Conservation (phyloP, 2,888 invertebrate species). For the Epinotia ramella region DNA sequence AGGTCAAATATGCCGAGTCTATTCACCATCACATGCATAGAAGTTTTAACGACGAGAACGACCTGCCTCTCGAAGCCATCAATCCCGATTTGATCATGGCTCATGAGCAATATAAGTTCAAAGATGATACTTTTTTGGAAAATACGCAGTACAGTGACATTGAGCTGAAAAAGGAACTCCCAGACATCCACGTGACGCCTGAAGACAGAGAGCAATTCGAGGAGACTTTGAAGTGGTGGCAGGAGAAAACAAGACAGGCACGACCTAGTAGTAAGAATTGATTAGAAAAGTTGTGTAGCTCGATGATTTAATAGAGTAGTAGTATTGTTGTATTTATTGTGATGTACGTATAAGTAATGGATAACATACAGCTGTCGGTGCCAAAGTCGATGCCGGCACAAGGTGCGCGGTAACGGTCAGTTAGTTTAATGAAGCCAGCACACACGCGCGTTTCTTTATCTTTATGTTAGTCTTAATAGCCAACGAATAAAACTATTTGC, state of each 20-base stretch:
- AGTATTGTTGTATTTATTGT: constrained; percentile 66
- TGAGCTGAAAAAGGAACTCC: constrained; percentile 78
- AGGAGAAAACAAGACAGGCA: constrained; percentile 76
- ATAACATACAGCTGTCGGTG: constrained; percentile 80
- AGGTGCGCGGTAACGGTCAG: constrained; percentile 81
- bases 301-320: constrained; percentile 47
- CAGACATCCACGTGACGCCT: constrained; percentile 79
- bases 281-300: constrained; percentile 38
- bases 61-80: constrained; percentile 65
- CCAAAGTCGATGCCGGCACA: constrained; percentile 80
- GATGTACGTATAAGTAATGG: constrained; percentile 53
- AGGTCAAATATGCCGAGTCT: constrained; percentile 80
- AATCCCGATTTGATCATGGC: constrained; percentile 69
- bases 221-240: constrained; percentile 83
- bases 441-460: constrained; percentile 34
- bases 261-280: constrained; percentile 60
- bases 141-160: constrained; percentile 77
- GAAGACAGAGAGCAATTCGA: constrained; percentile 81
- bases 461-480: constrained; percentile 38
- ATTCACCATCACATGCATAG: constrained; percentile 69
- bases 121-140: constrained; percentile 72
- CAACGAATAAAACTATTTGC: constrained; percentile 38
- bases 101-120: constrained; percentile 69
- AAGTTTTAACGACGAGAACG: constrained; percentile 60
- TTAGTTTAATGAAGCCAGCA: constrained; percentile 44